Conservation (phyloP, 2,113 vertebrate genomes). For the Hemiscyllium ocellatum region DNA sequence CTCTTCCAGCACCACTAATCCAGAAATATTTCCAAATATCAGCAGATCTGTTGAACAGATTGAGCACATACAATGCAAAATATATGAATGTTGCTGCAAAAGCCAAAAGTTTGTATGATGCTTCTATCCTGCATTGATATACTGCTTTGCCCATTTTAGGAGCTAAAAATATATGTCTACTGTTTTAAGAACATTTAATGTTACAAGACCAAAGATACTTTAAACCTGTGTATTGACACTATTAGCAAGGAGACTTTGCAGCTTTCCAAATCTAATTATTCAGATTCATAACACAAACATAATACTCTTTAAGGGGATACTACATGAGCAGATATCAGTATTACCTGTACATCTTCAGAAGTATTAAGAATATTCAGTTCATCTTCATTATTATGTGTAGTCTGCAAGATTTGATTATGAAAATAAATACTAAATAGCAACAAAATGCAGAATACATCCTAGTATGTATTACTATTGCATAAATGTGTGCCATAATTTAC, state of each 20-base stretch:
- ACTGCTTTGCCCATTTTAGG: neutral
- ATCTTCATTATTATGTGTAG: neutral
- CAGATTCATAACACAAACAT: neutral
- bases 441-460: neutral
- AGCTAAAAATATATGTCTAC: neutral
- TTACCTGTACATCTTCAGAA: conserved; percentile 31
- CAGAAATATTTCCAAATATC: neutral
- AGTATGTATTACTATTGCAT: too few relatives aligned
- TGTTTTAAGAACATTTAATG: too few relatives aligned
- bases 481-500: neutral
- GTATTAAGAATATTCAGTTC: conserved; percentile 16
- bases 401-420: conserved; percentile 11
- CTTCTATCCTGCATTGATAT: neutral
- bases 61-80: neutral
- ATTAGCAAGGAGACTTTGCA: neutral
- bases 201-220: too few relatives aligned
- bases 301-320: neutral
- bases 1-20: too few relatives aligned
- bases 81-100: neutral
- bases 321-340: neutral
- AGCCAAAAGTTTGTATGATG: neutral
- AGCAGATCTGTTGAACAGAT: neutral
- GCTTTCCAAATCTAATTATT: neutral
- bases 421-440: conserved; percentile 13
- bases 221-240: neutral